Conservation (phyloP, 1,140 invertebrate genomes). For the Carposina sasakii region DNA sequence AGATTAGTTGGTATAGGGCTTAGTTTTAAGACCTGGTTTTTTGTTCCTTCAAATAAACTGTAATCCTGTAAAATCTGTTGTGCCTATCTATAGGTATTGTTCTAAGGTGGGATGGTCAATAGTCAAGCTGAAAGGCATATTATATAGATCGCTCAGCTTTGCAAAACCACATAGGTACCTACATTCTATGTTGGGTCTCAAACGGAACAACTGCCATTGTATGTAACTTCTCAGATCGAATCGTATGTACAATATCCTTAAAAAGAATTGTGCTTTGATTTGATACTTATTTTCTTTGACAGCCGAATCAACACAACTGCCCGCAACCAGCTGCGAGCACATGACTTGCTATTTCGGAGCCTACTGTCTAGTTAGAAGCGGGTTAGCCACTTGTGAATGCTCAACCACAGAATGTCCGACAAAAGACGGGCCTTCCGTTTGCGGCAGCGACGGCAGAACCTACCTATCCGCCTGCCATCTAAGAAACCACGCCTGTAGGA, state of each 20-base stretch:
- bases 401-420: slow-evolving; percentile 74
- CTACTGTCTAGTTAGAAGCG: slow-evolving; percentile 81
- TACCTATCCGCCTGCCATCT: slow-evolving; percentile 83
- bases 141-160: neutral
- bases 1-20: too few species aligned
- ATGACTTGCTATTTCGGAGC: slow-evolving; percentile 89
- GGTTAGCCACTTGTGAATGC: slow-evolving; percentile 81
- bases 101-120: too few species aligned
- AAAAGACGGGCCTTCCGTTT: slow-evolving; percentile 72
- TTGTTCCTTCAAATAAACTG: too few species aligned
- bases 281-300: too few species aligned
- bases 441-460: slow-evolving; percentile 85
- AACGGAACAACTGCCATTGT: neutral
- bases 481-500: slow-evolving; percentile 81
- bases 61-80: too few species aligned
- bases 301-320: slow-evolving; percentile 79
- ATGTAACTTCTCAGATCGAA: neutral
- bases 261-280: neutral
- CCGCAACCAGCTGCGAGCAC: slow-evolving; percentile 81
- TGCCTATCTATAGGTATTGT: neutral
- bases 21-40: too few species aligned
- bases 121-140: too few species aligned
- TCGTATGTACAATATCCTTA: neutral
- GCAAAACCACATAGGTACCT: neutral
- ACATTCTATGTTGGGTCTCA: neutral